phyloP scores from a whole-genome alignment of 2,797 vertebrate species.

The Pantherophis vulpinus region DNA sequence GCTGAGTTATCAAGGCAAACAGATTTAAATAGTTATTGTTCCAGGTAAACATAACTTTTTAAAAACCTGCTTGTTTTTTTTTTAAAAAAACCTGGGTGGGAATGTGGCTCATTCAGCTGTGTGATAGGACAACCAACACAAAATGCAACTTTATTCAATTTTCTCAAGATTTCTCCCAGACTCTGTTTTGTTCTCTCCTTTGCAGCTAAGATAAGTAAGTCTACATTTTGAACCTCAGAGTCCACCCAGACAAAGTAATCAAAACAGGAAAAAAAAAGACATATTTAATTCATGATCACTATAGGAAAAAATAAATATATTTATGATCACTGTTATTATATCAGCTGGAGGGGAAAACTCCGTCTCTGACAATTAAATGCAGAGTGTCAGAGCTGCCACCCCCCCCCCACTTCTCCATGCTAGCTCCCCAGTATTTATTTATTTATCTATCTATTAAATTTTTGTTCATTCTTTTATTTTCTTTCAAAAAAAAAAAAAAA shows the following conservation, averaged over 20 bases:
- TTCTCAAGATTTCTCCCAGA: neutral
- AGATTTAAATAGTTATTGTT: conserved; percentile 17
- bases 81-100: neutral
- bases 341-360: neutral
- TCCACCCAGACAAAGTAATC: neutral
- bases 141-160: neutral
- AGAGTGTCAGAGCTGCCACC: neutral
- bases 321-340: neutral
- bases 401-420: no score
- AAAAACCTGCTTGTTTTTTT: conserved; percentile 16
- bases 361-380: neutral
- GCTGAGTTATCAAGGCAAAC: neutral
- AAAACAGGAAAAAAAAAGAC: neutral
- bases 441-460: no score
- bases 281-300: neutral
- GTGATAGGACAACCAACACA: neutral
- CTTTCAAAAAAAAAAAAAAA: neutral
- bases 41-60: neutral
- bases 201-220: neutral
- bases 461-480: neutral
- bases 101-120: neutral
- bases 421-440: neutral
- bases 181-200: neutral
- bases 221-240: neutral
- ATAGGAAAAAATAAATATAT: neutral